Percentiles rank a stretch among this genome's conserved stretches.
These are phyloP conservation scores for Alosa sapidissima DNA, from an alignment of 2,797 vertebrate species.

Conservation along the genomic window DNA sequence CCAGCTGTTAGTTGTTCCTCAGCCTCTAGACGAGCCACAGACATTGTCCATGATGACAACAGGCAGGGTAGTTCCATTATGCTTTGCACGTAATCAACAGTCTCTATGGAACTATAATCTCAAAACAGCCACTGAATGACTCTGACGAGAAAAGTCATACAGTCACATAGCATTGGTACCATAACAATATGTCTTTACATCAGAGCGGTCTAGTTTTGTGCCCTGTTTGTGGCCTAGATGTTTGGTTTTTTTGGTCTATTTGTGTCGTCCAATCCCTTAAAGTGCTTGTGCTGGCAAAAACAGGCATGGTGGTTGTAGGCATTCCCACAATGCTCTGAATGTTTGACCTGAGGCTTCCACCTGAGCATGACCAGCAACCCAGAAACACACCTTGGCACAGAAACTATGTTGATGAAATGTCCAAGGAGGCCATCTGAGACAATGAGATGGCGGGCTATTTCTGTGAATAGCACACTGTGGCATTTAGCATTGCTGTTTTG, in stretches of 20 bases:
- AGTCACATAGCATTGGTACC: not conserved
- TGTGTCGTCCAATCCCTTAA: not conserved
- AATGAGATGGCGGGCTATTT: not conserved
- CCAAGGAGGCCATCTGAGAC: not conserved
- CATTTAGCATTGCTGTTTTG: not conserved
- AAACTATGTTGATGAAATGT: not conserved
- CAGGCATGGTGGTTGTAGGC: not conserved
- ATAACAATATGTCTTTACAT: not conserved
- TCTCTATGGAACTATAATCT: not conserved
- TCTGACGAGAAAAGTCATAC: not conserved
- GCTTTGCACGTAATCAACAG: not conserved
- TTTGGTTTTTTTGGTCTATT: not conserved
- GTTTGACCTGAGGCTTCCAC: not conserved
- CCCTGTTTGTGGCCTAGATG: not conserved
- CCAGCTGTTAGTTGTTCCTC: not conserved
- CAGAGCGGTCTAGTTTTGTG: not conserved
- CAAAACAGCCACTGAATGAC: not conserved
- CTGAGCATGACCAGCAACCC: not conserved
- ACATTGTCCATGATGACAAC: not conserved
- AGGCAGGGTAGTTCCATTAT: not conserved
- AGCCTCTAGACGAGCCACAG: not conserved
- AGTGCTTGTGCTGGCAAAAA: constrained; percentile 6
- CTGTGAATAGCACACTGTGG: not conserved
- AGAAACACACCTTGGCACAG: not conserved
- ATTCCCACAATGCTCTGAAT: not conserved